Evolutionary conservation across 2,888 invertebrate species (phyloP).

Genomic region (Vesta saturnalis): DNA sequence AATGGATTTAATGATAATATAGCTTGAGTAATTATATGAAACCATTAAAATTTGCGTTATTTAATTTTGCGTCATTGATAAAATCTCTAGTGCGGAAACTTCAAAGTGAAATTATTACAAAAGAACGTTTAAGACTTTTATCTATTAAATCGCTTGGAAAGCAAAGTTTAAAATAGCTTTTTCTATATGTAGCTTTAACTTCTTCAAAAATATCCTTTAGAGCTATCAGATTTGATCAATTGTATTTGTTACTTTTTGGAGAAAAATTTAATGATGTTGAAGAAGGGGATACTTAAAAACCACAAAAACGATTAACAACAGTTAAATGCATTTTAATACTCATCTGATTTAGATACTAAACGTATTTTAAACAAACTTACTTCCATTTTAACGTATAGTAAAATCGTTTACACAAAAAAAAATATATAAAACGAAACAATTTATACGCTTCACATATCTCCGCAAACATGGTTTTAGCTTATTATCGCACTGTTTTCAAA

Average conservation of each 20-base stretch:
- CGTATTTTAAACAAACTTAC: too few relatives aligned
- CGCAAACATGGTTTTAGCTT: too few relatives aligned
- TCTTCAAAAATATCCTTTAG: background rate
- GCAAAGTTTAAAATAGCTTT: background rate
- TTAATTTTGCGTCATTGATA: background rate
- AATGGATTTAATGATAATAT: background rate
- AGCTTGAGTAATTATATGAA: too few relatives aligned
- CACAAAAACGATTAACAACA: background rate
- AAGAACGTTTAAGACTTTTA: background rate
- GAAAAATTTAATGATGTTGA: too few relatives aligned
- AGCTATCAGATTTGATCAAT: background rate
- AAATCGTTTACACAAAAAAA: too few relatives aligned
- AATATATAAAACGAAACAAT: too few relatives aligned
- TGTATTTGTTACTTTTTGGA: too few relatives aligned
- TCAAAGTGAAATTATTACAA: background rate
- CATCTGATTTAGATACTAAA: too few relatives aligned
- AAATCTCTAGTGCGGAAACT: background rate
- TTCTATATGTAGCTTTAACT: too few relatives aligned
- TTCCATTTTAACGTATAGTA: too few relatives aligned
- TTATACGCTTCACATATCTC: too few relatives aligned
- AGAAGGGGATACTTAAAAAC: slow-evolving; percentile 2
- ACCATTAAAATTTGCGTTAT: background rate
- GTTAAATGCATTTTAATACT: background rate
- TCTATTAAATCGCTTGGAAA: background rate
- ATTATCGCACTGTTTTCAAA: too few relatives aligned